Conservation (phyloP, 1,140 invertebrate species). For the Calliphora vicina region DNA sequence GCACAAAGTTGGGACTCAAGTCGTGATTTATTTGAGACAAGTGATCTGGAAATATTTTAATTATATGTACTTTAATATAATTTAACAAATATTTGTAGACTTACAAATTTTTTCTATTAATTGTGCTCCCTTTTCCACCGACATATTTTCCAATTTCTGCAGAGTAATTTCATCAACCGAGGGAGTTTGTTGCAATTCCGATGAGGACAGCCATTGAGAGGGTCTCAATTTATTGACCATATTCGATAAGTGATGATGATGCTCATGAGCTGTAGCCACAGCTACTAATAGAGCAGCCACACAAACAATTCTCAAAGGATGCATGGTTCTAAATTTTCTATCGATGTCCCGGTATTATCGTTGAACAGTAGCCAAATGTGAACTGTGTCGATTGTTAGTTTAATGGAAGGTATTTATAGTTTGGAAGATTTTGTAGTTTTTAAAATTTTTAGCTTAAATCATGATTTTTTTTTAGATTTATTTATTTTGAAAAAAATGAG, state of each 20-base stretch:
- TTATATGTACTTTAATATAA: not conserved
- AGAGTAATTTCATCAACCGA: slow-evolving; percentile 54
- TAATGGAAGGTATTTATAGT: not conserved
- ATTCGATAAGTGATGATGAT: too few species aligned
- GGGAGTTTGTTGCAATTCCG: slow-evolving; percentile 50
- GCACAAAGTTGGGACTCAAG: slow-evolving; percentile 48
- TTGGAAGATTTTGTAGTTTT: not conserved
- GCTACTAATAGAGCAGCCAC: slow-evolving; percentile 51
- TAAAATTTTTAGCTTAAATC: too few species aligned
- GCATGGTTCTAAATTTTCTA: slow-evolving; percentile 40
- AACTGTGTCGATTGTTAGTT: not conserved
- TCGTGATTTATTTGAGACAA: slow-evolving; percentile 50
- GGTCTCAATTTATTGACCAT: slow-evolving; percentile 46
- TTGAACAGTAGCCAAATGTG: not conserved
- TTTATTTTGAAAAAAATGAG: too few species aligned
- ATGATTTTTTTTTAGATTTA: too few species aligned
- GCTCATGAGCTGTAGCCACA: slow-evolving; percentile 35
- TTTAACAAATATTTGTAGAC: slow-evolving; percentile 16
- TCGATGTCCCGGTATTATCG: not conserved
- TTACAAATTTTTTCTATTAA: slow-evolving; percentile 53
- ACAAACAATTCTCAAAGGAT: slow-evolving; percentile 50
- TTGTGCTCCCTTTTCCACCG: slow-evolving; percentile 49
- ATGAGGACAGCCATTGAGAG: slow-evolving; percentile 48
- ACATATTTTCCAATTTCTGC: slow-evolving; percentile 54
- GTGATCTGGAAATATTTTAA: slow-evolving; percentile 27